phyloP scores from a whole-genome alignment of 2,113 vertebrate species.

The Propithecus coquereli region DNA sequence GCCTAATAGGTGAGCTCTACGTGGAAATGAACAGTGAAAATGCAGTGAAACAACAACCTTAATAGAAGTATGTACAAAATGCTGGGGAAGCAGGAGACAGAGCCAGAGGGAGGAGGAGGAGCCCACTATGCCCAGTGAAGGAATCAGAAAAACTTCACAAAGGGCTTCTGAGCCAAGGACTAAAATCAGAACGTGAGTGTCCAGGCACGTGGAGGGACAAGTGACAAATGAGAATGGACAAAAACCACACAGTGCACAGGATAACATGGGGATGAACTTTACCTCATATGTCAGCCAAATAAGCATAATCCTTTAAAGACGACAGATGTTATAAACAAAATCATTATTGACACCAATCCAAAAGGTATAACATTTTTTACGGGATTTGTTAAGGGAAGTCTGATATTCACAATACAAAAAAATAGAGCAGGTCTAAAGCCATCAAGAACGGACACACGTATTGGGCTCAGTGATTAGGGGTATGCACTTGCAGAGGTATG shows the following conservation, averaged over 20 bases:
- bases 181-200: background rate
- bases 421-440: background rate
- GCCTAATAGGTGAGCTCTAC: background rate
- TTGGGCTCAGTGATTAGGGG: background rate
- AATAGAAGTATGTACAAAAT: background rate
- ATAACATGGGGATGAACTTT: background rate
- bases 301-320: background rate
- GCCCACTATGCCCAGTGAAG: background rate
- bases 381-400: background rate
- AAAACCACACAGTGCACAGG: background rate
- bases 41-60: background rate
- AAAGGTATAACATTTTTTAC: background rate
- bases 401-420: background rate
- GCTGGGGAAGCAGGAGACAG: background rate
- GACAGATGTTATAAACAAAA: background rate
- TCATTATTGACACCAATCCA: too few species aligned
- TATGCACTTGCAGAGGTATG: background rate
- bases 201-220: background rate
- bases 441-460: background rate
- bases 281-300: background rate
- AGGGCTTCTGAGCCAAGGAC: background rate
- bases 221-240: background rate
- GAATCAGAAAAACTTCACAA: background rate
- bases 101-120: background rate
- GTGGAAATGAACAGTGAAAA: background rate